Conservation (phyloP, 2,113 vertebrate genomes). For the Lucifuga dentata region DNA sequence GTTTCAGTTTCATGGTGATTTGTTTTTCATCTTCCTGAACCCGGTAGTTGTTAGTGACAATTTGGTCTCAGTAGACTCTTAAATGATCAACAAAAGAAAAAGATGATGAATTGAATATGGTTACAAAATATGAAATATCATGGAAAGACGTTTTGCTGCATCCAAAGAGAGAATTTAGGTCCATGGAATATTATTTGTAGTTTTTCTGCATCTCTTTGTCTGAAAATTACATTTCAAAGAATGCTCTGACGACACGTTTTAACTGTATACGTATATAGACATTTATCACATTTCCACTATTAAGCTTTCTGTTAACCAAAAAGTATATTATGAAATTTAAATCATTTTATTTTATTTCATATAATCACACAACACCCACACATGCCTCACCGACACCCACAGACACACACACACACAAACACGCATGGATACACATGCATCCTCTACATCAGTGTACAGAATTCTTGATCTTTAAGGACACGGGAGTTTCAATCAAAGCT, state of each 20-base stretch:
- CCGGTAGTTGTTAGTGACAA: conserved; percentile 52
- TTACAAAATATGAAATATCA: conserved; percentile 55
- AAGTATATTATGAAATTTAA: neutral
- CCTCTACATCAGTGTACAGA: conserved; percentile 42
- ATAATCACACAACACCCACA: too few species aligned
- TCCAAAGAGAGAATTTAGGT: conserved; percentile 16
- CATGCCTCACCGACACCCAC: neutral
- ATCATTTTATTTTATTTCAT: too few species aligned
- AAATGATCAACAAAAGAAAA: conserved; percentile 43
- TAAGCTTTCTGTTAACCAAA: neutral
- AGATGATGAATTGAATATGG: conserved; percentile 41
- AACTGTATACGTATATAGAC: conserved; percentile 27
- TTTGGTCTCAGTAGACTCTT: conserved; percentile 39
- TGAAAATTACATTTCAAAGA: neutral
- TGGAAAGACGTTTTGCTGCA: conserved; percentile 20
- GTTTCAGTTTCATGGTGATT: conserved; percentile 27
- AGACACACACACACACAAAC: conserved; percentile 10
- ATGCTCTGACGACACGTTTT: conserved; percentile 27
- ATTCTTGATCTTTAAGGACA: conserved; percentile 75
- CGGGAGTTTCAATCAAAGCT: conserved; percentile 73
- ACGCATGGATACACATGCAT: conserved; percentile 23
- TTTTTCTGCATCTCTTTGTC: neutral
- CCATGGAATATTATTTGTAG: too few species aligned
- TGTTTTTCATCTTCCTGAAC: conserved; percentile 39
- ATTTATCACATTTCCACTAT: conserved; percentile 31